A percentile compares a stretch with the other conserved stretches of the same genome.
phyloP scores from a whole-genome alignment of 35 echinoderm and acorn worm species.

The Heliocidaris tuberculata region DNA sequence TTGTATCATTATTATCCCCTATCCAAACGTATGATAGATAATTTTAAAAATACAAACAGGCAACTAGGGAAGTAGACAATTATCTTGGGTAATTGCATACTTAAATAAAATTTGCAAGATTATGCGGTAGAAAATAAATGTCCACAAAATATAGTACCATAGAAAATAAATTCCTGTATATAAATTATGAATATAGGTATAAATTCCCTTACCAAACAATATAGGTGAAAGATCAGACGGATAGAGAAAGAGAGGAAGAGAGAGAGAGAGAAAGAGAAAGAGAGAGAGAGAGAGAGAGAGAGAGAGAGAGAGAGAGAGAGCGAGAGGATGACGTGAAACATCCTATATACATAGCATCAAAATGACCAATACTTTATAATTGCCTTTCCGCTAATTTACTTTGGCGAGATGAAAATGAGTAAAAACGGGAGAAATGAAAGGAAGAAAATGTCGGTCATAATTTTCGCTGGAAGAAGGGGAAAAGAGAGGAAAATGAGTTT shows the following conservation, averaged over 20 bases:
- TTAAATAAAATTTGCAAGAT: too few relatives aligned
- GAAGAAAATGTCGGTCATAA: background rate
- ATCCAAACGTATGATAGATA: too few relatives aligned
- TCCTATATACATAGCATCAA: background rate
- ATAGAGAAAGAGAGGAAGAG: background rate
- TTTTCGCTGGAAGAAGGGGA: background rate
- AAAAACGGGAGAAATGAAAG: background rate
- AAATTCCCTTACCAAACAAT: too few relatives aligned
- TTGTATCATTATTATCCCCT: too few relatives aligned
- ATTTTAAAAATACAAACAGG: too few relatives aligned
- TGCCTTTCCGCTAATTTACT: conserved; percentile 48
- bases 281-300: background rate
- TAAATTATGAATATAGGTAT: too few relatives aligned
- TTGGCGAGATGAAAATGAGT: conserved; percentile 32
- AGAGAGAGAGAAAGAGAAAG: background rate
- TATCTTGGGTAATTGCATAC: too few relatives aligned
- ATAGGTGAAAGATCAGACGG: background rate
- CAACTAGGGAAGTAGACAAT: too few relatives aligned
- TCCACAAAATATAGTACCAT: too few relatives aligned
- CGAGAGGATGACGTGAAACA: background rate
- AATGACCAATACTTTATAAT: conserved; percentile 39
- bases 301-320: too few relatives aligned
- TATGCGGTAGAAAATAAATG: too few relatives aligned
- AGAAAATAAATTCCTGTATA: too few relatives aligned
- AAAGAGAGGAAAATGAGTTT: background rate